phyloP scores from a whole-genome alignment of 2,888 invertebrate species.

The Leptinotarsa peninsularis region DNA sequence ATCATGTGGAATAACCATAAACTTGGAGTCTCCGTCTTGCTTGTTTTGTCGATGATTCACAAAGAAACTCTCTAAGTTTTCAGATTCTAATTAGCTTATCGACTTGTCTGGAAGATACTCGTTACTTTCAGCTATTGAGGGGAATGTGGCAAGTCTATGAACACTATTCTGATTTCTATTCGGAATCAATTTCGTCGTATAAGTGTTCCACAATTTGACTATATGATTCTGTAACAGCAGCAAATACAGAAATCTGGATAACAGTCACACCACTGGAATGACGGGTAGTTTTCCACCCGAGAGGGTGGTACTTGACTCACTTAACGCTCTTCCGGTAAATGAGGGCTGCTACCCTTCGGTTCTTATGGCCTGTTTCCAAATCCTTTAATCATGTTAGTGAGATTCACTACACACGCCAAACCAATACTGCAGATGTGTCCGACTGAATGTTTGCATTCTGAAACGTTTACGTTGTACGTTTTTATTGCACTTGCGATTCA shows the following conservation, averaged over 20 bases:
- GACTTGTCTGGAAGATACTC: no score
- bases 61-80: no score
- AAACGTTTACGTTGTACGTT: slow-evolving; percentile 22
- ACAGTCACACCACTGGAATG: slow-evolving; percentile 28
- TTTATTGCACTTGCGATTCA: slow-evolving; percentile 27
- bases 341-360: slow-evolving; percentile 53
- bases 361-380: slow-evolving; percentile 54
- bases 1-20: no score
- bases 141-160: no score
- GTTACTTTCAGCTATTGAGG: no score
- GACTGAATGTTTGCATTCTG: slow-evolving; percentile 23
- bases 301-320: slow-evolving; percentile 51
- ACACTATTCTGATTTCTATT: no score
- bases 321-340: slow-evolving; percentile 56
- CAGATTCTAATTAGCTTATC: no score
- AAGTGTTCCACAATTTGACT: background rate
- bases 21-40: no score
- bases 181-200: no score
- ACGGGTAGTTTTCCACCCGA: slow-evolving; percentile 31
- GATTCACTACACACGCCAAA: slow-evolving; percentile 45
- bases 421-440: slow-evolving; percentile 40
- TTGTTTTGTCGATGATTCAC: no score
- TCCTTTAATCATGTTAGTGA: slow-evolving; percentile 58
- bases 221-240: background rate
- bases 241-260: background rate